phyloP scores from a whole-genome alignment of 2,113 vertebrate species.

The Gymnocephalus cernua region DNA sequence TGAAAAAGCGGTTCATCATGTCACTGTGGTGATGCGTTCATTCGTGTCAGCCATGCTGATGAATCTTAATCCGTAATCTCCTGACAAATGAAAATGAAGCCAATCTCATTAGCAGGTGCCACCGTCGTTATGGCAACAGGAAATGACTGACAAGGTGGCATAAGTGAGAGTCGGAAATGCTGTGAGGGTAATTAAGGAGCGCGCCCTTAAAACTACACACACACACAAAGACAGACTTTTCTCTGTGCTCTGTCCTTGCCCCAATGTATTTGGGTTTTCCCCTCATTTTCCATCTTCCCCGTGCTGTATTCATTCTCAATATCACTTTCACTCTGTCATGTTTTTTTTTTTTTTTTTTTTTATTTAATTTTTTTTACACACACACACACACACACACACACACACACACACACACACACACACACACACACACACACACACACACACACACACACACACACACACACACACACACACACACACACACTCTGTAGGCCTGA shows the following conservation, averaged over 20 bases:
- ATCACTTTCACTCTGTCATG: conserved; percentile 1
- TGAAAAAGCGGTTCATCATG: conserved; percentile 7
- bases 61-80: conserved; percentile 65
- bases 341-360: too few species aligned
- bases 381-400: conserved; percentile 13
- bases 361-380: too few species aligned
- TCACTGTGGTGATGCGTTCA: conserved; percentile 26
- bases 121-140: conserved; percentile 70
- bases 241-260: not conserved
- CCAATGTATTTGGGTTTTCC: not conserved
- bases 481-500: conserved; percentile 40
- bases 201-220: not conserved
- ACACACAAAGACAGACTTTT: not conserved
- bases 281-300: conserved; percentile 1
- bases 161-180: conserved; percentile 16
- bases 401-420: conserved; percentile 1
- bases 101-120: conserved; percentile 55
- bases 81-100: conserved; percentile 49
- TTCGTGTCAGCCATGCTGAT: conserved; percentile 60
- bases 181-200: conserved; percentile 45
- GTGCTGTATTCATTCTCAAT: not conserved
- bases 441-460: conserved; percentile 7
- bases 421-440: not conserved
- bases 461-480: conserved; percentile 27
- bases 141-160: conserved; percentile 59